Base-by-base conservation (phyloP, 2,113 vertebrate genomes). In the Platycercus adscitus region DNA sequence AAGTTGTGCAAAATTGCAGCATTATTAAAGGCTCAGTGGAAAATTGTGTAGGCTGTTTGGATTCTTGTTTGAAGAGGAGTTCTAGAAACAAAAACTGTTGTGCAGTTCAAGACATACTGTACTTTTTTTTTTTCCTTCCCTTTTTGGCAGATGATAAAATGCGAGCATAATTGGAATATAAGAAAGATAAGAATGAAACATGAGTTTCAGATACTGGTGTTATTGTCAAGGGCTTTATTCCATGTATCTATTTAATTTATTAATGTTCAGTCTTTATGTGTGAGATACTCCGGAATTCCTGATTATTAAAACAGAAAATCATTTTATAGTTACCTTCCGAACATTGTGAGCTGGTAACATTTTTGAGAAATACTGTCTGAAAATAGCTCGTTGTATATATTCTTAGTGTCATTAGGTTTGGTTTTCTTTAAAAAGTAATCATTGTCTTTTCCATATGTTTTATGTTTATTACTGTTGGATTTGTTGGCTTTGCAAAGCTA, bases 251-350 rank as follows among this genome's bases (percentile, higher is more conserved):
- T 91, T 92, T 91, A 46, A 94, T 82, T 86, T 96, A 53, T 68
- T 77, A 58, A 77, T 43, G 28, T 8, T 82, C 13, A 29, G 21
- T 66, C 18, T 77, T 83, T 61, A 3, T 66, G 25, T 49, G 23
- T 60, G 58, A 82, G 65, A 82, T 86, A 70, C 11, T 69, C 25
- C 13, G 41, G 28, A 73, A 64, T 60, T 86, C n/a, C 28, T 60
- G 41, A 68, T 93, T 96, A 89, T 89, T 95, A 91, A 89, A 86
- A 81, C 44, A 12, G 11, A 89, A 92, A 90, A 91, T 88, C 19
- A 89, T 81, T 89, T 93, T 73, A 72, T n/a, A 16, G 43, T 80
- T 96, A 89, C 69, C n/a, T 87, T 83, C 49, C 73, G 31, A 63
- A 86, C 31, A 52, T 23, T 55, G 9, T 73, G 86, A 89, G 24